Percentiles rank a stretch among this genome's conserved stretches.
Evolutionary conservation across 2,888 invertebrate genomes (phyloP).

Genomic region (Drosophila anomelani): DNA sequence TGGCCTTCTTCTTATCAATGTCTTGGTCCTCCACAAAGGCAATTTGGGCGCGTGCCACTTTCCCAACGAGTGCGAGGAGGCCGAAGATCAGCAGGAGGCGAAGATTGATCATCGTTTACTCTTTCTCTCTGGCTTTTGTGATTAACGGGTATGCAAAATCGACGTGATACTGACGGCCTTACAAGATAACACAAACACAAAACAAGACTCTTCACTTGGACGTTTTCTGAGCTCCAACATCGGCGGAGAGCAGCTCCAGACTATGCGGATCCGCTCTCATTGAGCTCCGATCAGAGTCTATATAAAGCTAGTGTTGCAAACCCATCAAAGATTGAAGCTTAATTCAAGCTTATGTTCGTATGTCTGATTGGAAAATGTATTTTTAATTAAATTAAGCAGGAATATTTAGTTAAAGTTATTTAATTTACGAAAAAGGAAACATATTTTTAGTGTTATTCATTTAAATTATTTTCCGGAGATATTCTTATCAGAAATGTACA

Average conservation of each 20-base stretch:
- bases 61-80: constrained; percentile 34
- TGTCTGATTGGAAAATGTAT: neutral
- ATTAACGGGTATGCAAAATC: constrained; percentile 42
- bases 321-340: neutral
- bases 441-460: no score
- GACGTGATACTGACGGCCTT: constrained; percentile 1
- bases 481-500: neutral
- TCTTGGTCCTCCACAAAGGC: constrained; percentile 75
- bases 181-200: constrained; percentile 27
- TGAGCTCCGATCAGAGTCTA: constrained; percentile 4
- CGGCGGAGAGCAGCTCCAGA: constrained; percentile 12
- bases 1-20: constrained; percentile 76
- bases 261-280: constrained; percentile 9
- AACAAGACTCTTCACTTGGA: constrained; percentile 15
- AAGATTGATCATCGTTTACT: constrained; percentile 43
- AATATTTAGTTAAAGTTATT: no score
- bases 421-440: no score
- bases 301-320: constrained; percentile 5
- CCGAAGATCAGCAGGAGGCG: constrained; percentile 32
- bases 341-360: neutral
- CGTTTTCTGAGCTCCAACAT: constrained; percentile 7
- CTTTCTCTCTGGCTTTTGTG: constrained; percentile 2
- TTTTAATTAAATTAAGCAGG: neutral
- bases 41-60: constrained; percentile 60
- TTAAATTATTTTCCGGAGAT: neutral